Conservation (phyloP, 2,888 invertebrate species). For the Cepaea hortensis region DNA sequence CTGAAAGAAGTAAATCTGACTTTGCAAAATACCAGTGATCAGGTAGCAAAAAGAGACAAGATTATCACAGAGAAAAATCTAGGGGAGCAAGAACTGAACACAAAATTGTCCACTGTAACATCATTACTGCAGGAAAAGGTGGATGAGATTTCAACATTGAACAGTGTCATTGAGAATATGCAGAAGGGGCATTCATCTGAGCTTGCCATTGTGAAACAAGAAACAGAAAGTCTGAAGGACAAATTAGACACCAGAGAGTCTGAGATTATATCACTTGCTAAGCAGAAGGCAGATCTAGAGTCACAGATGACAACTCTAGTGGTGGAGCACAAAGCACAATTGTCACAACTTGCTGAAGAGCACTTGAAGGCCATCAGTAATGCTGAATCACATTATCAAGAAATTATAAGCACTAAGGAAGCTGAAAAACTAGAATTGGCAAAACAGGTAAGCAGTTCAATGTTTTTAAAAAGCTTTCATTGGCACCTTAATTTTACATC, state of each 20-base stretch:
- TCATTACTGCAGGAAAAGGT: neutral
- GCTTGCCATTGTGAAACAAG: slow-evolving; percentile 4
- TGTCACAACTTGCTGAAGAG: neutral
- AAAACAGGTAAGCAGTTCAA: neutral
- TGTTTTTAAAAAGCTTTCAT: too few species aligned
- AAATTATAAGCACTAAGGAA: neutral
- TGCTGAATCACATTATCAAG: neutral
- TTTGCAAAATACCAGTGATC: neutral
- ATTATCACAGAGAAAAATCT: neutral
- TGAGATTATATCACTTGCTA: slow-evolving; percentile 29
- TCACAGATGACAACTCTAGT: slow-evolving; percentile 17
- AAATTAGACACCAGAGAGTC: slow-evolving; percentile 29
- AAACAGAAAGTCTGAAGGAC: neutral
- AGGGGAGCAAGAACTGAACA: neutral
- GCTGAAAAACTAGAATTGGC: neutral
- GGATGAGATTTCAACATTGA: neutral
- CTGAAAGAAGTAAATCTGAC: neutral
- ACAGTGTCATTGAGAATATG: slow-evolving; percentile 1
- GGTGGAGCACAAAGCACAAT: neutral
- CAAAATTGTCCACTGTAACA: neutral
- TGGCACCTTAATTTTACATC: too few species aligned
- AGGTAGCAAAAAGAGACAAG: neutral
- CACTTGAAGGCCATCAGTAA: neutral
- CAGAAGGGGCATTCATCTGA: neutral
- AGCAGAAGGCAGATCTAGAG: slow-evolving; percentile 29